These are phyloP conservation scores for Ivindomyrus marchei DNA, from an alignment of 2,113 vertebrate species.

Conservation along the genomic window DNA sequence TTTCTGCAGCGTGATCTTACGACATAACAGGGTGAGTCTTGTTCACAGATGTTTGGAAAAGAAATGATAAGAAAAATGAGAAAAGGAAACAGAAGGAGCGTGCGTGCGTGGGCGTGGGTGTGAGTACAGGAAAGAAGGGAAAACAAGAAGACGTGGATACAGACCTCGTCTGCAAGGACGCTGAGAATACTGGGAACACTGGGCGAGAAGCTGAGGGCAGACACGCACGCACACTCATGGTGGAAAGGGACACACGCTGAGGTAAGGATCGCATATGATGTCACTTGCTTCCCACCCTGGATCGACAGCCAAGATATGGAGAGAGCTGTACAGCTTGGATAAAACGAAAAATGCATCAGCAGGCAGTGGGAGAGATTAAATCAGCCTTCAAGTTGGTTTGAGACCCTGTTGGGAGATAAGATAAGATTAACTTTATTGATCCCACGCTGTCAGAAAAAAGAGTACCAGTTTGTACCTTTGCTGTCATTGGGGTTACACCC, in stretches of 20 bases:
- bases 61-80: neutral
- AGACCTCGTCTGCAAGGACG: neutral
- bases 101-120: neutral
- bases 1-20: neutral
- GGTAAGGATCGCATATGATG: neutral
- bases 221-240: neutral
- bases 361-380: neutral
- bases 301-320: neutral
- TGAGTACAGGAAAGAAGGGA: neutral
- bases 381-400: neutral
- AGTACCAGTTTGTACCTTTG: too few relatives aligned
- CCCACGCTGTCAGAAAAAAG: too few relatives aligned
- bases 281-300: neutral
- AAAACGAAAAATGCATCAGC: neutral
- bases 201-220: neutral
- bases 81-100: neutral
- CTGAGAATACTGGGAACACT: neutral
- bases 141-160: neutral
- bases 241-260: neutral
- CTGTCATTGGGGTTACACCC: too few relatives aligned
- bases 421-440: neutral
- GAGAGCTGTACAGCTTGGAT: neutral
- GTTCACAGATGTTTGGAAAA: neutral
- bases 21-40: neutral
- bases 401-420: neutral